These are phyloP conservation scores for Melitaea cinxia DNA, from an alignment of 1,140 invertebrate species.

Conservation along the genomic window DNA sequence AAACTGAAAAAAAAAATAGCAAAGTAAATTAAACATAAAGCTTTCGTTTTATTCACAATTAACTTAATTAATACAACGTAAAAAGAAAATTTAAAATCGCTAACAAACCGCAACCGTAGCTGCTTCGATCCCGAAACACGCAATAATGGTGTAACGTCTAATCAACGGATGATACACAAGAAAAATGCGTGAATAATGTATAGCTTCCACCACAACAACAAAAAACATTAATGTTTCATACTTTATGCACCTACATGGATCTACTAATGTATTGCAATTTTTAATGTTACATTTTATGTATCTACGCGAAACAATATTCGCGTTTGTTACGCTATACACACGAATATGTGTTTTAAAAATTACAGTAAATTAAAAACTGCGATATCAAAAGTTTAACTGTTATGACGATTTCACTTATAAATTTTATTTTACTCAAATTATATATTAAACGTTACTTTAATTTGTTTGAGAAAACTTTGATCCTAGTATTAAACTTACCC, in stretches of 20 bases:
- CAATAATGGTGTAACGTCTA: conserved; percentile 59
- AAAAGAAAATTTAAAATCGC: conserved; percentile 33
- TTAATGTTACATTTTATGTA: conserved; percentile 25
- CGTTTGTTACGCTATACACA: conserved; percentile 1
- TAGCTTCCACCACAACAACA: conserved; percentile 55
- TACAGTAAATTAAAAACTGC: background rate
- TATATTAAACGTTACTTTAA: background rate
- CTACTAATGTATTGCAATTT: conserved; percentile 30
- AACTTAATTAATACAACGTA: conserved; percentile 26
- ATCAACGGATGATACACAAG: conserved; percentile 63
- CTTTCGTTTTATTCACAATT: conserved; percentile 33
- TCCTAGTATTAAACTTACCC: conserved; percentile 58
- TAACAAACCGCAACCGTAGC: conserved; percentile 30
- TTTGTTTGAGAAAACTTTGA: conserved; percentile 6
- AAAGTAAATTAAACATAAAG: conserved; percentile 26
- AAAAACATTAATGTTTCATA: conserved; percentile 52
- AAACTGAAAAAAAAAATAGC: conserved; percentile 9
- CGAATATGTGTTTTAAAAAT: background rate
- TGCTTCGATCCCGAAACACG: conserved; percentile 62
- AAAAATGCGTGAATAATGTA: conserved; percentile 73
- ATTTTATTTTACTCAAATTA: no score
- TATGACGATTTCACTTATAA: background rate
- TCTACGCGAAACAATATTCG: conserved; percentile 11
- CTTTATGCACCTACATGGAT: conserved; percentile 33
- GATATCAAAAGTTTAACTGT: background rate